phyloP scores from a whole-genome alignment of 2,888 invertebrate genomes.

The Scaptomyza tumidula region DNA sequence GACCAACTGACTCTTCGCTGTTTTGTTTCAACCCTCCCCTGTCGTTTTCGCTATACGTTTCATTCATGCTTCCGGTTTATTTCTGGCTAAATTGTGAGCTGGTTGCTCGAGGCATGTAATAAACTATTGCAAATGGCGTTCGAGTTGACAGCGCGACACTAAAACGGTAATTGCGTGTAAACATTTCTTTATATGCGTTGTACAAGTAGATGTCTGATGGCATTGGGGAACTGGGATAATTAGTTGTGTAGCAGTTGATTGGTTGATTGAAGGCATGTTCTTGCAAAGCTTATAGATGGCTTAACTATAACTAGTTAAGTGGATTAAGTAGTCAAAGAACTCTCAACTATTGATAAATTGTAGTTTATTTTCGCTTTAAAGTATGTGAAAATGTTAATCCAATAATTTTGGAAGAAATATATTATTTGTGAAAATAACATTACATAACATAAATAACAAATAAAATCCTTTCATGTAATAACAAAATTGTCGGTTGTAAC shows the following conservation, averaged over 20 bases:
- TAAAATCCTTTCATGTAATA: not conserved
- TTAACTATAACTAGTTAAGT: not conserved
- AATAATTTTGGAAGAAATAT: too few species aligned
- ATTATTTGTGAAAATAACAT: too few species aligned
- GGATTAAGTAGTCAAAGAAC: not conserved
- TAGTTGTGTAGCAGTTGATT: slow-evolving; percentile 23
- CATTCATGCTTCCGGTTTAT: slow-evolving; percentile 1
- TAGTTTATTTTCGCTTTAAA: too few species aligned
- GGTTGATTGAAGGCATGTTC: slow-evolving; percentile 20
- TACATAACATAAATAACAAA: too few species aligned
- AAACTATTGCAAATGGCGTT: slow-evolving; percentile 68
- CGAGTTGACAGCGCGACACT: slow-evolving; percentile 71
- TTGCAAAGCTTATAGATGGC: not conserved
- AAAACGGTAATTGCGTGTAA: slow-evolving; percentile 76
- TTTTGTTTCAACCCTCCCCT: not conserved
- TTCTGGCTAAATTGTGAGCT: slow-evolving; percentile 7
- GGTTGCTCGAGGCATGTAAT: slow-evolving; percentile 49
- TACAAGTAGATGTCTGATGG: not conserved
- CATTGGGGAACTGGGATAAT: slow-evolving; percentile 32
- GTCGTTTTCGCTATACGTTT: not conserved
- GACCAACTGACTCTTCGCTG: slow-evolving; percentile 19
- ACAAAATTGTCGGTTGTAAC: not conserved
- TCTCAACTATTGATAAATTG: not conserved
- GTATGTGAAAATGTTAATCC: too few species aligned
- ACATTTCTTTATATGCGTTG: slow-evolving; percentile 57